These are phyloP conservation scores for Parasteatoda lunata DNA, from an alignment of 2,888 invertebrate species.

Conservation along the genomic window DNA sequence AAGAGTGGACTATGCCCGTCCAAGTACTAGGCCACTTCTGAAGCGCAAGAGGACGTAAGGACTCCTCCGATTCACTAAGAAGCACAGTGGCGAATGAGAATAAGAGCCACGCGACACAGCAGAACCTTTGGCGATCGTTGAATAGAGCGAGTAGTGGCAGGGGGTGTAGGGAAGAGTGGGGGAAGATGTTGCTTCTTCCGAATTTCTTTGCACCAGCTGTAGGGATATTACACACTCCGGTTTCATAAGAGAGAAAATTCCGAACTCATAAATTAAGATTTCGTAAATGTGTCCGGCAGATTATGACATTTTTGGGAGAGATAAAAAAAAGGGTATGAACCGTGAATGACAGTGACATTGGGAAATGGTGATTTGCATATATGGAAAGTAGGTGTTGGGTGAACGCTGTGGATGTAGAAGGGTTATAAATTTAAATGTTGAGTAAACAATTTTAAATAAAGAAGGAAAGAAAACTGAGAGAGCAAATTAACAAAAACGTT, in stretches of 20 bases:
- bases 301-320: background rate
- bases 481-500: too few relatives aligned
- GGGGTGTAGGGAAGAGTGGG: background rate
- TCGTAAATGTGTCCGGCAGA: conserved; percentile 1
- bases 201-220: conserved; percentile 30
- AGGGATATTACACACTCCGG: background rate
- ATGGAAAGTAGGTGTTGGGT: too few relatives aligned
- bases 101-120: conserved; percentile 26
- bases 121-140: conserved; percentile 37
- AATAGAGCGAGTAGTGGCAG: background rate
- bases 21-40: conserved; percentile 5
- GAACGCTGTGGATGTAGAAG: too few relatives aligned
- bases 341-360: background rate
- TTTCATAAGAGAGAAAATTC: background rate
- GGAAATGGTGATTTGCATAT: too few relatives aligned
- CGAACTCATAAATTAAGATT: background rate
- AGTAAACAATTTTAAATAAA: too few relatives aligned
- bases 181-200: conserved; percentile 2
- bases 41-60: conserved; percentile 15
- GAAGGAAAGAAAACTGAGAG: too few relatives aligned
- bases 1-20: background rate
- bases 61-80: conserved; percentile 6
- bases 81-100: conserved; percentile 46
- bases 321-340: background rate
- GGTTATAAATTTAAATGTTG: too few relatives aligned